Conservation (phyloP, 1,140 invertebrate genomes). For the Drosophila setifemur region DNA sequence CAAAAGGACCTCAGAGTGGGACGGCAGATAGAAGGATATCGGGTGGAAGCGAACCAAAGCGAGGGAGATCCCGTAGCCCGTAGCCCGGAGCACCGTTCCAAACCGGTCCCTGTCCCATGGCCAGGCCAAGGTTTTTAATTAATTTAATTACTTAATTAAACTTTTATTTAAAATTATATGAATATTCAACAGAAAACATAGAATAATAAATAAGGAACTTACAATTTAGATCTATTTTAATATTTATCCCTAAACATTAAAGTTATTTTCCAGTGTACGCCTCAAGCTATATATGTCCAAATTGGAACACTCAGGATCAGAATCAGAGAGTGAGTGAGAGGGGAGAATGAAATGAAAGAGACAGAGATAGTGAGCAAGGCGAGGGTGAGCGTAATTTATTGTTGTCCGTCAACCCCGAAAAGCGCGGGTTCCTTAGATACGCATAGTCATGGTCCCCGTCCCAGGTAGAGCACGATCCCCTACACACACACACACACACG, state of each 20-base stretch:
- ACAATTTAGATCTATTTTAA: not conserved
- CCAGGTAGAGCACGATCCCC: slow-evolving; percentile 22
- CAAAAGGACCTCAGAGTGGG: slow-evolving; percentile 51
- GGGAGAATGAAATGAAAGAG: not conserved
- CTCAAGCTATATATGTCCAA: slow-evolving; percentile 18
- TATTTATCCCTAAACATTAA: not conserved
- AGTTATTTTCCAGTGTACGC: not conserved
- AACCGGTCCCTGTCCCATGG: slow-evolving; percentile 13
- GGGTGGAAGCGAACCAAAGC: not conserved
- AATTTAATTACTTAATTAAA: not conserved
- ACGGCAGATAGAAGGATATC: not conserved
- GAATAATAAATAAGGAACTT: not conserved
- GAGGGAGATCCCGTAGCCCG: slow-evolving; percentile 14
- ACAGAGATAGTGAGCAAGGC: not conserved
- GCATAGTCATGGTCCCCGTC: slow-evolving; percentile 2
- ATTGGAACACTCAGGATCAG: slow-evolving; percentile 22
- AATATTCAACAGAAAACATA: not conserved
- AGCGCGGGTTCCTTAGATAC: slow-evolving; percentile 15
- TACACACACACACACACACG: not conserved
- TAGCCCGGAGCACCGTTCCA: not conserved
- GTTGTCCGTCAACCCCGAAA: slow-evolving; percentile 36
- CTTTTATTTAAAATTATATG: not conserved
- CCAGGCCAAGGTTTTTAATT: not conserved
- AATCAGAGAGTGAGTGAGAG: not conserved
- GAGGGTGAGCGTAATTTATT: slow-evolving; percentile 39